Evolutionary conservation across 2,888 invertebrate genomes (phyloP), one percentile per base, ranked within the genome.

Genomic region (Bursaphelenchus okinawaensis): DNA sequence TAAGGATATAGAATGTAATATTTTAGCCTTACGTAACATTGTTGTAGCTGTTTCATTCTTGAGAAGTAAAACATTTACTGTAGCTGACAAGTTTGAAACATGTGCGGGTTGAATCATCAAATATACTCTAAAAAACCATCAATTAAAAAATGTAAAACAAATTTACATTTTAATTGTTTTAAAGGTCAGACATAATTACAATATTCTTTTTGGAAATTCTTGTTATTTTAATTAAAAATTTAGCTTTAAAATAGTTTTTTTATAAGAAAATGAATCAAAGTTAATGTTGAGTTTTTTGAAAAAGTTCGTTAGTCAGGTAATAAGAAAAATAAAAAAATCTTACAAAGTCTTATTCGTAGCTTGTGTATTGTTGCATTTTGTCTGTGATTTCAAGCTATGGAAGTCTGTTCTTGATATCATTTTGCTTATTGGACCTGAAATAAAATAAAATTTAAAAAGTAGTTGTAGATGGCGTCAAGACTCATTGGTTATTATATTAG

Each of bases 401-500:
- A 59, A 26, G 23, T 59, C 60, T 19, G 31, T 59, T 20, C 60
- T 31, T 1, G 24, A 23, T 23, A 59, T 51, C 60, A 59, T 26
- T 52, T 59, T 59, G 20, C 51, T 51, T 1, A 50, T 7, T n/a
- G 60, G 31, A 16, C 60, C 60, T 59, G 7, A 56, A 56, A 54
- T n/a, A 19, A 22, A n/a, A 54, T 8, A 8, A 8, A 8, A 9
- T 8, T n/a, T 19, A 12, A 54, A 54, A 8, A 54, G 22, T 54
- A 9, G 22, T 8, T 8, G 8, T 12, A 12, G 9, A n/a, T n/a
- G n/a, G n/a, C n/a, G n/a, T n/a, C n/a, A n/a, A n/a, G n/a, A n/a
- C n/a, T n/a, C n/a, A n/a, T n/a, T n/a, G n/a, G n/a, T n/a, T n/a
- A n/a, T n/a, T n/a, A n/a, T n/a, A n/a, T n/a, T n/a, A n/a, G n/a